phyloP scores from a whole-genome alignment of 2,113 vertebrate genomes.

The Bufo gargarizans region DNA sequence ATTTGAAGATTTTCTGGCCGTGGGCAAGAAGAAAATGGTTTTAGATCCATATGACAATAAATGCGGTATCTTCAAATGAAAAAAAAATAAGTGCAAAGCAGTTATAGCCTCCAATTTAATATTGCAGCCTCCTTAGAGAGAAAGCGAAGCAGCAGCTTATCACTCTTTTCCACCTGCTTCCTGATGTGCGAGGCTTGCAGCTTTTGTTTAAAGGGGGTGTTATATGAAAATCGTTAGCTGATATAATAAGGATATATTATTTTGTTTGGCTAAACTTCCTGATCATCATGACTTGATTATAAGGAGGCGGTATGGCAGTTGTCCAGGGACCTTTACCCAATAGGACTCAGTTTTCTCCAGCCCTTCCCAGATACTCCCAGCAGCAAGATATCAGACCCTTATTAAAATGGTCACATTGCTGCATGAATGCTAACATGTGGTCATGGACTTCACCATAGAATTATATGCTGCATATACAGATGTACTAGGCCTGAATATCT shows the following conservation, averaged over 20 bases:
- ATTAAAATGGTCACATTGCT: neutral
- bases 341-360: neutral
- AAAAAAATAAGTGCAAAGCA: slow-evolving; percentile 1
- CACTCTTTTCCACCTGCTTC: neutral
- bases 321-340: neutral
- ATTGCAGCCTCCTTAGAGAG: slow-evolving; percentile 29
- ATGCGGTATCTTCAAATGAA: neutral
- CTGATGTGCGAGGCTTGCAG: neutral
- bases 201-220: neutral
- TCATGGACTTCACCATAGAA: too few relatives aligned
- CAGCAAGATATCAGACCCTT: neutral
- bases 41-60: slow-evolving; percentile 18
- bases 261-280: neutral
- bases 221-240: neutral
- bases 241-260: neutral
- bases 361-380: neutral
- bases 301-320: neutral
- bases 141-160: neutral
- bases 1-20: slow-evolving; percentile 3
- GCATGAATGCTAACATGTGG: too few relatives aligned
- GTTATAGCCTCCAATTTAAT: slow-evolving; percentile 18
- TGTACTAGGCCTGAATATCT: too few relatives aligned
- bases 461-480: too few relatives aligned
- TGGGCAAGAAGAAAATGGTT: neutral
- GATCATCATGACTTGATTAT: neutral